phyloP scores from a whole-genome alignment of 2,113 vertebrate species.

The Mionectes macconnelli region DNA sequence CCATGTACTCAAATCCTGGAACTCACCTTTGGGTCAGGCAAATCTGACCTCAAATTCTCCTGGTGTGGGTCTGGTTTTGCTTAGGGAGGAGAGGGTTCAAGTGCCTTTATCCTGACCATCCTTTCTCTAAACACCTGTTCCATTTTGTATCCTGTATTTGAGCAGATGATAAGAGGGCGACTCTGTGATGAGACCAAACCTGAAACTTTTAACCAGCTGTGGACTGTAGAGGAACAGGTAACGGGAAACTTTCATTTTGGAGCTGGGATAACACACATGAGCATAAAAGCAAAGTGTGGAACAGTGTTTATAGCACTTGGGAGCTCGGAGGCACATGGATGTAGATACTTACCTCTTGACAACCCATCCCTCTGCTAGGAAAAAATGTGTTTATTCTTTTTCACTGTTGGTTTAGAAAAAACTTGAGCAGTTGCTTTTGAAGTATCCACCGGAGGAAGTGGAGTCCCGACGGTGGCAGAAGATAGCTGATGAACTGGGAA shows the following conservation, averaged over 20 bases:
- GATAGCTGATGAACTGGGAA: conserved; percentile 94
- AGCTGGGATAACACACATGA: background rate
- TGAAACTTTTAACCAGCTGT: conserved; percentile 97
- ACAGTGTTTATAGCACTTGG: background rate
- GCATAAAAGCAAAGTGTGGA: background rate
- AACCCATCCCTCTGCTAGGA: background rate
- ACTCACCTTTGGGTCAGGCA: background rate
- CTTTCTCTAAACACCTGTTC: background rate
- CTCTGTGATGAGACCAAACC: conserved; percentile 93
- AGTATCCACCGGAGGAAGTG: conserved; percentile 95
- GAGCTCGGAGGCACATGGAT: background rate
- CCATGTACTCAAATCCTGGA: background rate
- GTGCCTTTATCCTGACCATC: background rate
- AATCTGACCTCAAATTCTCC: background rate
- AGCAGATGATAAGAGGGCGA: conserved; percentile 93
- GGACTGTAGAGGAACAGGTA: conserved; percentile 98
- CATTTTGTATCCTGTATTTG: conserved; percentile 51
- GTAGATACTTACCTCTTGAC: background rate
- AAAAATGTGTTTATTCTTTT: background rate
- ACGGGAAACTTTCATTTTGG: background rate
- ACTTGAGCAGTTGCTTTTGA: conserved; percentile 92
- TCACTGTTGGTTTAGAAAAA: conserved; percentile 83
- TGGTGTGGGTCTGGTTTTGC: background rate
- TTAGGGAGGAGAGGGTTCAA: background rate
- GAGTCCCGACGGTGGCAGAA: conserved; percentile 98